A percentile compares a stretch with the other conserved stretches of the same genome.
phyloP scores from a whole-genome alignment of 53 echinoderm and acorn worm genomes.

The Antedon mediterranea region DNA sequence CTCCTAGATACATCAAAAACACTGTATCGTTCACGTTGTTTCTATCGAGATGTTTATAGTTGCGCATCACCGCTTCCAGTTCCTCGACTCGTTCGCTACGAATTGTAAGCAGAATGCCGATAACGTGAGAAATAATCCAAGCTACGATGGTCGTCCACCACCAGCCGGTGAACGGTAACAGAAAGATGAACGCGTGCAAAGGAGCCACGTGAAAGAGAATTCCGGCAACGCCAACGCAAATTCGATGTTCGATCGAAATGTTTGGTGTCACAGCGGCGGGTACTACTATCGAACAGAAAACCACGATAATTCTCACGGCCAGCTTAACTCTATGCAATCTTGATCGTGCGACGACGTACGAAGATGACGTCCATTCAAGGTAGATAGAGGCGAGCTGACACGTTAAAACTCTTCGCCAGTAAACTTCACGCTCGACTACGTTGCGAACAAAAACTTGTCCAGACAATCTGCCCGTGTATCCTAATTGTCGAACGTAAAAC shows the following conservation, averaged over 20 bases:
- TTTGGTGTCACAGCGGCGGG: no score
- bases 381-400: neutral
- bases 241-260: no score
- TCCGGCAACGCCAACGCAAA: neutral
- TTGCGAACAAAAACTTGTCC: neutral
- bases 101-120: neutral
- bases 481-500: neutral
- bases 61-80: neutral
- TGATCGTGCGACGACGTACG: no score
- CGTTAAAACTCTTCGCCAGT: neutral
- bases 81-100: neutral
- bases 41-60: neutral
- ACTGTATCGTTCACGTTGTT: neutral
- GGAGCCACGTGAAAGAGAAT: neutral
- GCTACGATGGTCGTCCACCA: neutral
- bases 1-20: neutral
- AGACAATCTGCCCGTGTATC: neutral
- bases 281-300: neutral
- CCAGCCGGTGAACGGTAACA: neutral
- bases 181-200: neutral
- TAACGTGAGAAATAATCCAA: neutral
- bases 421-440: neutral
- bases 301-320: neutral
- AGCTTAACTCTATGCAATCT: neutral
- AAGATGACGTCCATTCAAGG: neutral